A percentile compares a stretch with the other conserved stretches of the same genome.
Evolutionary conservation across 2,888 invertebrate species (phyloP).

Genomic region (Caenorhabditis parvicauda): DNA sequence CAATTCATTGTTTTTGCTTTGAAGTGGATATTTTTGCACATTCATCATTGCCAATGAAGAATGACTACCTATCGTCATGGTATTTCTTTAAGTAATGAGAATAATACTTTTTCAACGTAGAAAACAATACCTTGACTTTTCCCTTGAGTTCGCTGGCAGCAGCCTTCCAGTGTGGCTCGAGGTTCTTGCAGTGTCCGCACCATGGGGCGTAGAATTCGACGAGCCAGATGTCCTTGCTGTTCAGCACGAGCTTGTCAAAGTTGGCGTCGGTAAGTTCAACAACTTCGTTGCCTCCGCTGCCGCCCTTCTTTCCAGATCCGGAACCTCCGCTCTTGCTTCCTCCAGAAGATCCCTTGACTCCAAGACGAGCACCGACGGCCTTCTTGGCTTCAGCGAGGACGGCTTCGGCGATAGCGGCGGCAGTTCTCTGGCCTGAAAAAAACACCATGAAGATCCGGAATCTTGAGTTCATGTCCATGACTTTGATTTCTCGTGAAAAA

Average conservation of each 20-base stretch:
- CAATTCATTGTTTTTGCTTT: neutral
- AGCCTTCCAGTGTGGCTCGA: constrained; percentile 92
- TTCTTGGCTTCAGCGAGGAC: constrained; percentile 77
- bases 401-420: constrained; percentile 81
- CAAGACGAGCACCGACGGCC: constrained; percentile 62
- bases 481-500: no score
- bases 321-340: constrained; percentile 22
- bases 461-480: no score
- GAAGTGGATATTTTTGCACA: neutral
- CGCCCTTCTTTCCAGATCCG: constrained; percentile 27
- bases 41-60: neutral
- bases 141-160: constrained; percentile 92
- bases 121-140: constrained; percentile 73
- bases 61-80: neutral
- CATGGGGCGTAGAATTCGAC: constrained; percentile 90
- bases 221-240: constrained; percentile 92
- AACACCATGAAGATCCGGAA: no score
- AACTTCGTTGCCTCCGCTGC: constrained; percentile 69
- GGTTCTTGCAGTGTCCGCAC: constrained; percentile 92
- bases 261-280: constrained; percentile 91
- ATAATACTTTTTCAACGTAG: neutral
- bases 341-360: constrained; percentile 33
- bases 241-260: constrained; percentile 84
- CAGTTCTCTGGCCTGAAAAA: constrained; percentile 70
- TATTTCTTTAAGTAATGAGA: neutral